Conservation (phyloP, 2,797 vertebrate genomes). For the Gadopsis marmoratus region DNA sequence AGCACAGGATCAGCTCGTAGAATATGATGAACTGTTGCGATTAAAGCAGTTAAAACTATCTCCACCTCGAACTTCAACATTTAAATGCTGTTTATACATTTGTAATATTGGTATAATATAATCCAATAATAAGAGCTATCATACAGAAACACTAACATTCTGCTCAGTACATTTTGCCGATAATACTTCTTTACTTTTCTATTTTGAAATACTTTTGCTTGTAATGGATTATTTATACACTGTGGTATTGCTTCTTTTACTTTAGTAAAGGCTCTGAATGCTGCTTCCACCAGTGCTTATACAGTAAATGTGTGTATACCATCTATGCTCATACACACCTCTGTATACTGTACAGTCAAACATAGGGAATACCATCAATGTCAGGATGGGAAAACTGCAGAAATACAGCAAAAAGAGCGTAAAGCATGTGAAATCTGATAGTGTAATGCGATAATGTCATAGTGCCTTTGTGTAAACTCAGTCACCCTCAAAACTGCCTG, state of each 20-base stretch:
- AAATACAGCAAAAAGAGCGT: slow-evolving; percentile 9
- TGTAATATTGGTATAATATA: too few species aligned
- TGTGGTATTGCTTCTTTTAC: not conserved
- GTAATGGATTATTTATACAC: not conserved
- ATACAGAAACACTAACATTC: not conserved
- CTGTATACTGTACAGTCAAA: not conserved
- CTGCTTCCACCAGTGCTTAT: not conserved
- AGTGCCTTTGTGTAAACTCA: too few species aligned
- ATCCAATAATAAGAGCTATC: not conserved
- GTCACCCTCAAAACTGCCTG: slow-evolving; percentile 16
- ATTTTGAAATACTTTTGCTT: not conserved
- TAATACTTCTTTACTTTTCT: not conserved
- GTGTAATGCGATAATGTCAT: too few species aligned
- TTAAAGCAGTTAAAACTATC: not conserved
- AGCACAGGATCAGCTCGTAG: too few species aligned
- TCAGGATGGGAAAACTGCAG: not conserved
- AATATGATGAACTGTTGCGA: not conserved
- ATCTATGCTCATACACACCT: not conserved
- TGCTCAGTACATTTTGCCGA: too few species aligned
- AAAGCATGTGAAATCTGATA: slow-evolving; percentile 1
- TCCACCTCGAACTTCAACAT: not conserved
- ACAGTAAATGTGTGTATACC: not conserved
- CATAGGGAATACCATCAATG: not conserved
- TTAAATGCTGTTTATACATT: not conserved
- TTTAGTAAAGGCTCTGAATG: not conserved